These are phyloP conservation scores for Protomyctophum bolini DNA, from an alignment of 2,113 vertebrate species.

Conservation along the genomic window DNA sequence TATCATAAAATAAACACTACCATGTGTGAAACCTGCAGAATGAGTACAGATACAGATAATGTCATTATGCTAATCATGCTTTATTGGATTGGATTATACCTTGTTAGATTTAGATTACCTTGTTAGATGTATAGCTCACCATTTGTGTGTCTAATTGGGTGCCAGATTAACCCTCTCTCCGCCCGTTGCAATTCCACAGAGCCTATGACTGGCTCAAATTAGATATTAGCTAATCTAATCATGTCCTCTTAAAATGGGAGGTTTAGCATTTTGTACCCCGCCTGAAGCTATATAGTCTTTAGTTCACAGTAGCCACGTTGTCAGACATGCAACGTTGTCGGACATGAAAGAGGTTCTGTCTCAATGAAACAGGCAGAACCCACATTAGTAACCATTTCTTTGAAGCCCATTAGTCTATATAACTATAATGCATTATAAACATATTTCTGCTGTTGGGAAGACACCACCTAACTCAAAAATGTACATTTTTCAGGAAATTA, in stretches of 20 bases:
- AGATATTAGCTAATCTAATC: slow-evolving; percentile 29
- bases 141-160: slow-evolving; percentile 48
- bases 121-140: slow-evolving; percentile 2
- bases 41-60: slow-evolving; percentile 56
- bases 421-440: no score
- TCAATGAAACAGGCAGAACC: no score
- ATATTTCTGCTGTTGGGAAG: no score
- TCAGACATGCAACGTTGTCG: no score
- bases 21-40: slow-evolving; percentile 30
- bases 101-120: slow-evolving; percentile 18
- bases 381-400: no score
- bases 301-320: background rate
- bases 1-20: no score
- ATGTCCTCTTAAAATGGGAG: slow-evolving; percentile 8
- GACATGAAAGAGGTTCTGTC: background rate
- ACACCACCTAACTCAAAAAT: no score
- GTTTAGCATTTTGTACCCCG: no score
- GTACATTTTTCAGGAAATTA: no score
- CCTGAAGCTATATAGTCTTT: no score
- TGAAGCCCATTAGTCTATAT: no score
- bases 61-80: slow-evolving; percentile 41
- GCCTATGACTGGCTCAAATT: slow-evolving; percentile 35
- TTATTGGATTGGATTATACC: slow-evolving; percentile 29
- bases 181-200: slow-evolving; percentile 5
- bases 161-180: slow-evolving; percentile 34